Evolutionary conservation across 2,888 invertebrate genomes (phyloP).

Genomic region (Brenthis daphne): DNA sequence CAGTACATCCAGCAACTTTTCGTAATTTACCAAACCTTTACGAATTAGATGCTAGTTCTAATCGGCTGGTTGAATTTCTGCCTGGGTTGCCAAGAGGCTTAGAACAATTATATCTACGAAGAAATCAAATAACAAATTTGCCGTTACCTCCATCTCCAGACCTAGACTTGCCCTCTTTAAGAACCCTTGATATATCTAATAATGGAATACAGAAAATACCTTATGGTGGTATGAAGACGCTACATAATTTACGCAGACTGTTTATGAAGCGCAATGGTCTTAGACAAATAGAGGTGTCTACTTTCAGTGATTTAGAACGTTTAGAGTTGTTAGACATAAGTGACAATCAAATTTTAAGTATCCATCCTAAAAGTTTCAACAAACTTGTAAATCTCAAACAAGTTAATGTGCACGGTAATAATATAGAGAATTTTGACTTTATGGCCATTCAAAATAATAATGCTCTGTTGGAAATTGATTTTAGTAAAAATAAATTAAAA

Average conservation of each 20-base stretch:
- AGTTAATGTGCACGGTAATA: constrained; percentile 89
- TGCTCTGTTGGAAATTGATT: constrained; percentile 85
- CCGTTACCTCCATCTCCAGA: constrained; percentile 86
- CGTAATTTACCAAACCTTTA: constrained; percentile 88
- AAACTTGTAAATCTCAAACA: constrained; percentile 85
- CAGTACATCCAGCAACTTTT: constrained; percentile 89
- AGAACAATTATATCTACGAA: constrained; percentile 87
- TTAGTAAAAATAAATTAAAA: constrained; percentile 88
- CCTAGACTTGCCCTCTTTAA: constrained; percentile 86
- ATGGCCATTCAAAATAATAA: constrained; percentile 86
- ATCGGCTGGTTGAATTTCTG: constrained; percentile 88
- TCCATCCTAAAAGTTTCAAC: constrained; percentile 85
- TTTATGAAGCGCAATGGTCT: constrained; percentile 89
- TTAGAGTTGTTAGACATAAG: constrained; percentile 89
- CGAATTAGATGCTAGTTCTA: constrained; percentile 89
- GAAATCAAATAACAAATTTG: constrained; percentile 86
- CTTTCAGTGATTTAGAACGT: constrained; percentile 86
- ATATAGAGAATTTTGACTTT: constrained; percentile 86
- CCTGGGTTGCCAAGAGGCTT: constrained; percentile 89
- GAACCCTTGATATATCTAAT: constrained; percentile 88
- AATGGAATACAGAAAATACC: constrained; percentile 88
- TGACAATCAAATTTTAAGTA: constrained; percentile 86
- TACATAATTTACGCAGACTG: constrained; percentile 86
- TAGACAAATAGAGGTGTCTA: constrained; percentile 85
- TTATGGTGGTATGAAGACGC: constrained; percentile 83